Evolutionary conservation across 2,113 vertebrate genomes (phyloP), one percentile per base, ranked within the genome.

Genomic region (Etheostoma spectabile): DNA sequence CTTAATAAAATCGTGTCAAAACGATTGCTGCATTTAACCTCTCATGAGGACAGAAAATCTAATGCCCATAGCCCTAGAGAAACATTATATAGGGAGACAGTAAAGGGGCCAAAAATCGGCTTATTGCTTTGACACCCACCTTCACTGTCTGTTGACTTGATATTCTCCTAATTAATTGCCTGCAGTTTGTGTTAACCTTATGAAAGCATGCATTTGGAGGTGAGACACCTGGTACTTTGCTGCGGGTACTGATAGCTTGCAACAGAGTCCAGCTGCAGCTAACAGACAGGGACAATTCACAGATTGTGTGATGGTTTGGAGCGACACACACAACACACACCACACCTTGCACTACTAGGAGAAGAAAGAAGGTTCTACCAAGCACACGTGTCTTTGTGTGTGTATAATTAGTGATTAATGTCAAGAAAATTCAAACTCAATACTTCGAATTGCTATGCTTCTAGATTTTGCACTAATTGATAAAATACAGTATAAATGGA

Each of bases 181-280:
- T 90, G 83, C 87, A 90, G 91, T 93, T 73, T n/a, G 92, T 89
- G 86, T 91, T 89, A 86, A 77, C 84, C 89, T 85, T 88, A 91
- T 88, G 88, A 90, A 92, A 84, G 90, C 90, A 90, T 84, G 85
- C 79, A 46, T 90, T 91, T 80, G 85, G 59, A 88, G 86, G 86
- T n/a, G 86, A 88, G 84, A 86, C 94, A 95, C 94, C 93, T 94
- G 94, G 89, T 88, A 88, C 49, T 93, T 93, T 95, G 93, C 92
- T 94, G 74, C 85, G 57, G 93, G 92, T 91, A 93, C 90, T 60
- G 70, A 82, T 77, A 60, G 83, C 48, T 71, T 63, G 88, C 89
- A 88, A 70, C 88, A 70, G 78, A 84, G 88, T 90, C 83, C 91
- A 93, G 91, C 88, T 91, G 92, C 88, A 89, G 65, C 63, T 77